Evolutionary conservation across 2,797 vertebrate genomes (phyloP).

Genomic region (Pyrocephalus nanus): DNA sequence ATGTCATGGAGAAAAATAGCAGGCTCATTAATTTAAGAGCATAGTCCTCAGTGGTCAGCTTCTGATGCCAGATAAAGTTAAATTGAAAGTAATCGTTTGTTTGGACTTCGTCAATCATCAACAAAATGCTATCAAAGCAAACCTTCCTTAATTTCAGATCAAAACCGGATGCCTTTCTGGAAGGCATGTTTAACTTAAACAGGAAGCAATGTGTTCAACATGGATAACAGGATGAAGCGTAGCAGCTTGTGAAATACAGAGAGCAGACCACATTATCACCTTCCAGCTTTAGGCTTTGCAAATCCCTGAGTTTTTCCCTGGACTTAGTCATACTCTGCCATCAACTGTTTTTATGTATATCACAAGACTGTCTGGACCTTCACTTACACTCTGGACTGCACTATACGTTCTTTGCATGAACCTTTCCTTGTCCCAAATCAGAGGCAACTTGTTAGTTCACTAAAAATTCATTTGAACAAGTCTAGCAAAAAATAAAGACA

Average conservation of each 20-base stretch:
- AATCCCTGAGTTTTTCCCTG: not conserved
- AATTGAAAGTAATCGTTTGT: slow-evolving; percentile 46
- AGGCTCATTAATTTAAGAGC: not conserved
- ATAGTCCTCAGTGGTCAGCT: not conserved
- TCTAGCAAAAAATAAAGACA: slow-evolving; percentile 24
- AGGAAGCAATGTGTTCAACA: slow-evolving; percentile 34
- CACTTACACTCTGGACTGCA: fast-evolving
- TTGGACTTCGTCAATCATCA: slow-evolving; percentile 37
- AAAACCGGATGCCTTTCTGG: slow-evolving; percentile 38
- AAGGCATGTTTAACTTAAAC: slow-evolving; percentile 45
- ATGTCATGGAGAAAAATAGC: not conserved
- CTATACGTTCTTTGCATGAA: not conserved
- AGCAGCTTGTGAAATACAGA: slow-evolving; percentile 61
- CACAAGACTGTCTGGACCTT: not conserved
- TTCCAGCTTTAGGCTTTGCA: not conserved
- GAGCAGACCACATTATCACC: slow-evolving; percentile 1
- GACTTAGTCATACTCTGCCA: not conserved
- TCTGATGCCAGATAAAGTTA: slow-evolving; percentile 20
- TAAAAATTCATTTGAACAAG: not conserved
- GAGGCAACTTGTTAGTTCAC: not conserved
- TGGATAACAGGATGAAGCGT: slow-evolving; percentile 37
- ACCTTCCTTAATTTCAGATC: slow-evolving; percentile 49
- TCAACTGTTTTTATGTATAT: not conserved
- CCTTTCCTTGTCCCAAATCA: not conserved
- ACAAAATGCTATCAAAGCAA: slow-evolving; percentile 41